Evolutionary conservation across 2,888 invertebrate genomes (phyloP).

Genomic region (Nymphalis c-album): DNA sequence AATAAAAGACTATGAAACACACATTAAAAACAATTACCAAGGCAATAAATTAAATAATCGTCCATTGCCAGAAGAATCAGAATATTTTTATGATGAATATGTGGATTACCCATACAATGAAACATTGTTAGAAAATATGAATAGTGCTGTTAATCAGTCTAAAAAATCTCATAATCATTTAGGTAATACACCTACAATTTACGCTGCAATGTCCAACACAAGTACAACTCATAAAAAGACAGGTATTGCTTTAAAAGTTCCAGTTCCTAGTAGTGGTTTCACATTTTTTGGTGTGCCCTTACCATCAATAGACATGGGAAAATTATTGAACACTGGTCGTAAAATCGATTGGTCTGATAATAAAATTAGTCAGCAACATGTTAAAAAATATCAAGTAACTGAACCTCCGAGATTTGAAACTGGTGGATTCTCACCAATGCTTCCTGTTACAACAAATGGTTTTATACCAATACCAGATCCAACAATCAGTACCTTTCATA

Average conservation of each 20-base stretch:
- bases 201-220: constrained; percentile 61
- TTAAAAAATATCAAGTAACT: constrained; percentile 61
- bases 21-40: constrained; percentile 69
- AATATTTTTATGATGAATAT: constrained; percentile 92
- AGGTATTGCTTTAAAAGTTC: constrained; percentile 67
- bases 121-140: constrained; percentile 68
- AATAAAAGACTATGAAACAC: constrained; percentile 71
- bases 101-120: constrained; percentile 88
- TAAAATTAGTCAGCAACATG: constrained; percentile 54
- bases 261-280: constrained; percentile 84
- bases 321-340: constrained; percentile 80
- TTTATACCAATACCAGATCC: constrained; percentile 85
- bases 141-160: constrained; percentile 55
- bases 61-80: constrained; percentile 88
- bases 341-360: constrained; percentile 74
- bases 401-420: constrained; percentile 85
- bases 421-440: constrained; percentile 89
- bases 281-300: constrained; percentile 93
- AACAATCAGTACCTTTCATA: constrained; percentile 51
- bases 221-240: constrained; percentile 61
- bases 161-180: constrained; percentile 63
- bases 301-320: constrained; percentile 86
- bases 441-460: constrained; percentile 86
- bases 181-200: constrained; percentile 76
- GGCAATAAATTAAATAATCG: constrained; percentile 76